A percentile compares a stretch with the other conserved stretches of the same genome.
Evolutionary conservation across 2,888 invertebrate genomes (phyloP).

Genomic region (Eilema sororculum): DNA sequence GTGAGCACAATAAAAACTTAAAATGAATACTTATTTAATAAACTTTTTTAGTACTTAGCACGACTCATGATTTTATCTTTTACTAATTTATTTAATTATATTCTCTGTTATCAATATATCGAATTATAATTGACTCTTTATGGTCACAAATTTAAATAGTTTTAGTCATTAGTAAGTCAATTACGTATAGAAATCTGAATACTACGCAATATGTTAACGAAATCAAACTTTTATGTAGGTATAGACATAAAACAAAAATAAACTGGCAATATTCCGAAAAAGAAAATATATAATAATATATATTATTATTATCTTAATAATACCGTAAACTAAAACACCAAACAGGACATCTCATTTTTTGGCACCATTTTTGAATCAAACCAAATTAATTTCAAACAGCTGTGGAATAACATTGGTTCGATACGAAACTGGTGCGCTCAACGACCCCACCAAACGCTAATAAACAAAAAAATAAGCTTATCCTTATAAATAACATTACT

Average conservation of each 20-base stretch:
- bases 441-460: not conserved
- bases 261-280: conserved; percentile 30
- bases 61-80: not conserved
- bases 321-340: conserved; percentile 1
- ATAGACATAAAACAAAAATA: not conserved
- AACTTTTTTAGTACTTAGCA: not conserved
- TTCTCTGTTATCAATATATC: conserved; percentile 14
- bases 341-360: not conserved
- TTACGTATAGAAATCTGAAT: not conserved
- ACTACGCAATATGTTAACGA: not conserved
- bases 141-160: not conserved
- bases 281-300: conserved; percentile 9
- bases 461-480: not conserved
- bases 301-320: not conserved
- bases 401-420: not conserved
- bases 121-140: conserved; percentile 42
- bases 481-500: not conserved
- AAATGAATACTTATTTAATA: not conserved
- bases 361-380: not conserved
- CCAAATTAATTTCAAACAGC: not conserved
- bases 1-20: not conserved
- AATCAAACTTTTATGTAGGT: not conserved
- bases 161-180: not conserved
- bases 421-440: not conserved
- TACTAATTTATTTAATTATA: not conserved